phyloP scores from a whole-genome alignment of 2,113 vertebrate genomes.

The Oreochromis spilurus region DNA sequence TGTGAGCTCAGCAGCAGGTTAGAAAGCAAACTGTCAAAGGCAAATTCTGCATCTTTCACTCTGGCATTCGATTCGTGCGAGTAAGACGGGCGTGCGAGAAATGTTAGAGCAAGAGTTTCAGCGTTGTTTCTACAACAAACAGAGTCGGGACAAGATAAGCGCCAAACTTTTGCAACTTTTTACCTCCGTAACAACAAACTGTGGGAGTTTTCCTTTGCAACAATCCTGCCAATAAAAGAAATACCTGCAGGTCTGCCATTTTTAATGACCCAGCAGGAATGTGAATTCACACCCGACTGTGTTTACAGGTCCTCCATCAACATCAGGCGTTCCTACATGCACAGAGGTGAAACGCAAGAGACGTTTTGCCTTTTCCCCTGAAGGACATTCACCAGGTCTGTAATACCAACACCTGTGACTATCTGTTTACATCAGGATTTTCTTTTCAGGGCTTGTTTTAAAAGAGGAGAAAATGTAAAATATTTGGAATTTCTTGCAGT shows the following conservation, averaged over 20 bases:
- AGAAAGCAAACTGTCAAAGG: not conserved
- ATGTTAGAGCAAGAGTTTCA: not conserved
- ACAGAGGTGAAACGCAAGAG: not conserved
- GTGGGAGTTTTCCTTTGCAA: not conserved
- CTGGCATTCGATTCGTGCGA: accelerated
- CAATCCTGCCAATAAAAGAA: not conserved
- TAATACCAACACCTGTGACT: not conserved
- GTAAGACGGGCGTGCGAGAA: not conserved
- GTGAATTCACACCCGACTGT: not conserved
- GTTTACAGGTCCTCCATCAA: not conserved
- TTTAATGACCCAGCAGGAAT: not conserved
- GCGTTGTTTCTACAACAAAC: not conserved
- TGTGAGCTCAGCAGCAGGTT: not conserved
- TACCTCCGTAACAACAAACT: not conserved
- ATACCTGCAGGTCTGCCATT: not conserved
- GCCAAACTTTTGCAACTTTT: not conserved
- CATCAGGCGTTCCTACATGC: not conserved
- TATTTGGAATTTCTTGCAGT: not conserved
- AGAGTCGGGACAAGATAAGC: accelerated
- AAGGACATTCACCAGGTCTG: not conserved
- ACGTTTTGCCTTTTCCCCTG: not conserved
- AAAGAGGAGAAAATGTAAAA: accelerated
- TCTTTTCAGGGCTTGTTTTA: not conserved
- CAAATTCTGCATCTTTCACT: not conserved
- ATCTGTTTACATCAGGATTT: not conserved